A percentile compares a stretch with the other conserved stretches of the same genome.
phyloP scores from a whole-genome alignment of 1,140 invertebrate genomes.

The Vanessa atalanta region DNA sequence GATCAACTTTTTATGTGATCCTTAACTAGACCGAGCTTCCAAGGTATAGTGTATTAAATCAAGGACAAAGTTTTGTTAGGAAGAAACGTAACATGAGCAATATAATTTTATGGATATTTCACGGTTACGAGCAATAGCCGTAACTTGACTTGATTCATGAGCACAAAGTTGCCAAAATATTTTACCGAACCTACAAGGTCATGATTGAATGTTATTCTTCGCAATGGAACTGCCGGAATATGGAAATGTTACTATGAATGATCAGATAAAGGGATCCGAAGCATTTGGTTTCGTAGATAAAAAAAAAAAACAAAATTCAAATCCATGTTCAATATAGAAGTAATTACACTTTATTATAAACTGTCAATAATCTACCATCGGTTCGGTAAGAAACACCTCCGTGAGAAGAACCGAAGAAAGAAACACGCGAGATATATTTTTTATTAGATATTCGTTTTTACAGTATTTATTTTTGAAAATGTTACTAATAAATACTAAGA shows the following conservation, averaged over 20 bases:
- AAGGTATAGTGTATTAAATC: background rate
- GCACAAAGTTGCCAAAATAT: constrained; percentile 36
- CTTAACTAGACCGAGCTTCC: background rate
- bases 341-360: too few species aligned
- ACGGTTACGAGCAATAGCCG: constrained; percentile 28
- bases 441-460: too few species aligned
- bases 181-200: constrained; percentile 37
- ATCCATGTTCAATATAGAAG: too few species aligned
- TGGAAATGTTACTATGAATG: constrained; percentile 19
- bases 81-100: constrained; percentile 25
- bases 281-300: too few species aligned
- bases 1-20: background rate
- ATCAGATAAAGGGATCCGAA: background rate
- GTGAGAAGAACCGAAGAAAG: too few species aligned
- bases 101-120: constrained; percentile 34
- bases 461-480: too few species aligned
- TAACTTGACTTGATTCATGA: constrained; percentile 40
- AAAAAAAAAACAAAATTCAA: too few species aligned
- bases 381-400: too few species aligned
- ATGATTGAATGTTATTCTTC: constrained; percentile 30
- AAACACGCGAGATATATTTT: too few species aligned
- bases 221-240: constrained; percentile 22
- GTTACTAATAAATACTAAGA: too few species aligned
- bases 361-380: too few species aligned
- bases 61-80: constrained; percentile 27